Conservation (phyloP, 1,140 invertebrate genomes). For the Drosophila elegans region DNA sequence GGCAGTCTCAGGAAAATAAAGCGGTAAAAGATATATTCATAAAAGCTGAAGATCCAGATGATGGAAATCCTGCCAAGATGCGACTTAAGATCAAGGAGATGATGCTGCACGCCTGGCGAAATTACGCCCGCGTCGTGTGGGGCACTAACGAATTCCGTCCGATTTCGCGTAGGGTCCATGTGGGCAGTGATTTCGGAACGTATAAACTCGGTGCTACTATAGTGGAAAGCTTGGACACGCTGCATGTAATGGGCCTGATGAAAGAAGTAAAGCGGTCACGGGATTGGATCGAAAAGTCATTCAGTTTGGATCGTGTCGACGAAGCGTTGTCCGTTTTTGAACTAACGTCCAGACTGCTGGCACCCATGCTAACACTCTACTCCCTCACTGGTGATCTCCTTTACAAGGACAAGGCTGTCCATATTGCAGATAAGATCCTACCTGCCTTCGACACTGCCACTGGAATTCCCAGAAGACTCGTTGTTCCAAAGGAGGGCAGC, state of each 20-base stretch:
- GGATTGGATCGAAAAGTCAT: slow-evolving; percentile 95
- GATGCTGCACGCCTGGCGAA: slow-evolving; percentile 97
- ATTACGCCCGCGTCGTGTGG: slow-evolving; percentile 97
- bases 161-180: slow-evolving; percentile 94
- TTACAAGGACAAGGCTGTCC: slow-evolving; percentile 96
- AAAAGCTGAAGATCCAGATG: no score
- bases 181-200: slow-evolving; percentile 95
- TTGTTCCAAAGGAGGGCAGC: slow-evolving; percentile 89
- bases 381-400: slow-evolving; percentile 97
- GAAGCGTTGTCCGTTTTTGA: slow-evolving; percentile 98
- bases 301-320: slow-evolving; percentile 93
- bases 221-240: slow-evolving; percentile 97
- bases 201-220: slow-evolving; percentile 96
- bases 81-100: slow-evolving; percentile 87
- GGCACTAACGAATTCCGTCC: slow-evolving; percentile 98
- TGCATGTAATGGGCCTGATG: slow-evolving; percentile 97
- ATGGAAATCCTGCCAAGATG: neutral
- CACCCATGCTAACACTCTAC: slow-evolving; percentile 95
- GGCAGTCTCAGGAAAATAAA: neutral
- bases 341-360: slow-evolving; percentile 98
- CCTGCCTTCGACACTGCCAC: slow-evolving; percentile 99
- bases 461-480: slow-evolving; percentile 94
- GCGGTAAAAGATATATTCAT: neutral
- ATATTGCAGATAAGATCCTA: slow-evolving; percentile 96
- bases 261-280: slow-evolving; percentile 96